Evolutionary conservation across 1,140 invertebrate species (phyloP).

Genomic region (Cydia amplana): DNA sequence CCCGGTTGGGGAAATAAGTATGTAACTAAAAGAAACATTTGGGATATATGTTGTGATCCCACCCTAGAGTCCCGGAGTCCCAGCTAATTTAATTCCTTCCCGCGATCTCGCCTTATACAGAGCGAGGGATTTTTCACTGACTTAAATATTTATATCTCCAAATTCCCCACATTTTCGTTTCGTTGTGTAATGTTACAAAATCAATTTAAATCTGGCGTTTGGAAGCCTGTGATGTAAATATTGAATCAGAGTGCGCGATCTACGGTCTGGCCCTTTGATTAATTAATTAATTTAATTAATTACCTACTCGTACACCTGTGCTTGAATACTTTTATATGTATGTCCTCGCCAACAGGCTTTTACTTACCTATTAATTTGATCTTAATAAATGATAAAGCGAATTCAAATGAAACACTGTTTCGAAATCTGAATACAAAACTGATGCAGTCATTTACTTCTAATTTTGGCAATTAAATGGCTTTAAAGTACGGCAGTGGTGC

Average conservation of each 20-base stretch:
- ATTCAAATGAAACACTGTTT: background rate
- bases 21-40: slow-evolving; percentile 32
- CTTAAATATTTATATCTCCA: slow-evolving; percentile 32
- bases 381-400: background rate
- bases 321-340: background rate
- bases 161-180: slow-evolving; percentile 8
- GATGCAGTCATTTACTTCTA: background rate
- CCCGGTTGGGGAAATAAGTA: slow-evolving; percentile 24
- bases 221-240: slow-evolving; percentile 10
- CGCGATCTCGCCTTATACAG: slow-evolving; percentile 38
- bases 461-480: background rate
- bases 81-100: slow-evolving; percentile 44
- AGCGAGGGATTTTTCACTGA: slow-evolving; percentile 21
- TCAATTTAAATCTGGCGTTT: slow-evolving; percentile 29
- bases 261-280: slow-evolving; percentile 22
- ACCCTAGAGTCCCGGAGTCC: slow-evolving; percentile 17
- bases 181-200: slow-evolving; percentile 25
- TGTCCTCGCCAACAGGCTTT: background rate
- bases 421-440: background rate
- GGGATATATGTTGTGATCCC: slow-evolving; percentile 24
- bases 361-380: background rate
- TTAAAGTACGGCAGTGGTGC: too few species aligned
- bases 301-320: background rate
- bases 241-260: slow-evolving; percentile 12
- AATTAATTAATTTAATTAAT: slow-evolving; percentile 30